Evolutionary conservation across 64 coral and sea anemone genomes (phyloP), one percentile per base, ranked within the genome.

Genomic region (Pocillopora damicornis): DNA sequence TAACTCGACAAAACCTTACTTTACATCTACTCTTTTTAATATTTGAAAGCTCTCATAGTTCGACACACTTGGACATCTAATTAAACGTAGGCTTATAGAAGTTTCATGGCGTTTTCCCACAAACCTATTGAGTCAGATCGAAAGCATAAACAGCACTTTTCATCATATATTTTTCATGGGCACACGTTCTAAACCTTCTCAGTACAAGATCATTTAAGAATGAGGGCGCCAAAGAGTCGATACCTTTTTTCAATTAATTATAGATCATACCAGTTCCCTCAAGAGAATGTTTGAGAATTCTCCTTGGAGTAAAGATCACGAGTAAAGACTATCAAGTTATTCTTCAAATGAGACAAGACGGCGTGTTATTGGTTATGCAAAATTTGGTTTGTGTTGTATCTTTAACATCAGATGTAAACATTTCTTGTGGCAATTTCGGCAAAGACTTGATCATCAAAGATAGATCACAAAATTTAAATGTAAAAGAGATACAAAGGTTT

Each of bases 141-240:
- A 4, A n/a, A 71, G 20, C 67, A 71, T n/a, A 64, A 64, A 37
- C n/a, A 82, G 20, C 25, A 82, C 15, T 58, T 64, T 17, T 35
- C 79, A 64, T 82, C 79, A 82, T 82, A 8, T 64, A 82, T 82
- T 82, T 82, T 82, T 82, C 14, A 82, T 64, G 60, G 35, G 8
- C 30, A 64, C 67, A 71, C 18, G n/a, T 71, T 25, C 67, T 20
- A 71, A 71, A n/a, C 67, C 22, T 68, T 68, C 17, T 71, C 0
- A 23, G 11, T 23, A 4, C 25, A 26, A 71, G n/a, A 20, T 20
- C 0, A 2, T 71, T 20, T 1, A 11, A 59, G 37, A 78, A 56
- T 59, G 17, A 20, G 58, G 13, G 75, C 56, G 18, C 11, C 11
- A 18, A 0, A 79, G 1, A 60, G 11, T 79, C 10, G 0, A 13